A percentile compares a stretch with the other conserved stretches of the same genome.
Evolutionary conservation across 2,113 vertebrate genomes (phyloP).

Genomic region (Rhabdomys dilectus): DNA sequence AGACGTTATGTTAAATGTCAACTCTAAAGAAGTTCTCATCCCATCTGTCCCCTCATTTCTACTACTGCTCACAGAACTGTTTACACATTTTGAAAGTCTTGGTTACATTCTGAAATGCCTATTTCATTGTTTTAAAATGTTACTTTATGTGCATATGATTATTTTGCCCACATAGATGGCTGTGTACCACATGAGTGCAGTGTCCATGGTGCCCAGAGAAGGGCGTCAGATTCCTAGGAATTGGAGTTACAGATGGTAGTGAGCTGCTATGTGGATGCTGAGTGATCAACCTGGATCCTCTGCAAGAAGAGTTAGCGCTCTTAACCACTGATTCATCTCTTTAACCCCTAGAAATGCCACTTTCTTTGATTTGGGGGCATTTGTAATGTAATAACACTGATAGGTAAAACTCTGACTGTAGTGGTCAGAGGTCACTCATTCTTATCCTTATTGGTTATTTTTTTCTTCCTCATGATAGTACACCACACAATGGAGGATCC

Average conservation of each 20-base stretch:
- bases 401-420: neutral
- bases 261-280: neutral
- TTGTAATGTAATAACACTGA: neutral
- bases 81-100: neutral
- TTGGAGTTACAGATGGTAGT: neutral
- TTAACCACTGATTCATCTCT: neutral
- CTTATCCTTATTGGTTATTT: neutral
- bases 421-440: neutral
- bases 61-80: neutral
- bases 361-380: neutral
- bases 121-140: neutral
- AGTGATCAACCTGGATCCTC: too few species aligned
- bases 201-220: too few species aligned
- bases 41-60: neutral
- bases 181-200: neutral
- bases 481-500: neutral
- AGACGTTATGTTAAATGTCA: neutral
- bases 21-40: neutral
- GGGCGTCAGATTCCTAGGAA: neutral
- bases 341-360: neutral
- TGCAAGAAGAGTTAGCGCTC: neutral
- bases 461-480: neutral
- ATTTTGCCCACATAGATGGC: neutral
- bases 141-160: too few species aligned
- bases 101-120: neutral